Evolutionary conservation across 2,888 invertebrate species (phyloP), one percentile per base, ranked within the genome.

Genomic region (Tenthredo distinguenda): DNA sequence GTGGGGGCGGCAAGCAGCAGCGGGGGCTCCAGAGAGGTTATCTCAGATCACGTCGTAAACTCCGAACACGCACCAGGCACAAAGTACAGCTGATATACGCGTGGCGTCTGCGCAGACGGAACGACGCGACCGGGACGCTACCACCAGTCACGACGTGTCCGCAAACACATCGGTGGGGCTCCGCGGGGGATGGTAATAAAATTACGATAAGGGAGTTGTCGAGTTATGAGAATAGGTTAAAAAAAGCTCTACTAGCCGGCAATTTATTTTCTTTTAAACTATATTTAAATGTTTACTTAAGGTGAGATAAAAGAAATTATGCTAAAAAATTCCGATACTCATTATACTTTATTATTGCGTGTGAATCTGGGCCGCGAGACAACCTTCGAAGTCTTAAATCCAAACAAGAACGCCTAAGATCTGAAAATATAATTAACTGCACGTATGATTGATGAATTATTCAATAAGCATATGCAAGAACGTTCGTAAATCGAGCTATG

Each of bases 1-100:
- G 84, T 62, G 85, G 43, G 79, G 76, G 85, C 65, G 43, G 84
- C 76, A 85, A 74, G 84, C 83, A 79, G 65, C 83, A 77, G 87
- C 82, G 86, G 86, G 87, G 86, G 85, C 85, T 85, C 85, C 87
- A 85, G 34, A 86, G 88, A 91, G 93, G 93, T 93, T 93, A 93
- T 93, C 93, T 85, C 9, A 31, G 50, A 77, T 77, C 40, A 74
- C 10, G 12, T 62, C 62, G 34, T 21, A 37, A 47, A 58, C 50
- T 12, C 10, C 5, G 55, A 37, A 79, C 31, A 84, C 87, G 91
- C 91, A 91, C 90, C 89, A 86, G 87, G 92, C 91, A 86, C 92
- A 92, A 92, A 92, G 92, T 93, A 91, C 93, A 92, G 90, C 90
- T 90, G 91, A 91, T 90, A 85, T 85, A 89, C 90, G 90, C 91